phyloP scores from a whole-genome alignment of 2,797 vertebrate species.

The Acrossocheilus wenchowensis region DNA sequence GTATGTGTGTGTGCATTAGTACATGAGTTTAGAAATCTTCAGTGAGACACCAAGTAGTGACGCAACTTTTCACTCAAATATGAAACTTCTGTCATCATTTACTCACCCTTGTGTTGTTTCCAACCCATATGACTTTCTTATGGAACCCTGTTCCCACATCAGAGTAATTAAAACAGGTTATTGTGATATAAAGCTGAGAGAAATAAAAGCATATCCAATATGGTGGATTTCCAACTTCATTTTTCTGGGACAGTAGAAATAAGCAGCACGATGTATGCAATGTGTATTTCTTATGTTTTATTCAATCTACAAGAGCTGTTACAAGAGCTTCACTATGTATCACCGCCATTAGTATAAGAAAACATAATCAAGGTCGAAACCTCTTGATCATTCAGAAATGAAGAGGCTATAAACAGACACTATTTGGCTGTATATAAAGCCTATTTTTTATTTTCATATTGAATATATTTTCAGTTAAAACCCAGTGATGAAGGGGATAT shows the following conservation, averaged over 20 bases:
- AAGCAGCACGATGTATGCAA: background rate
- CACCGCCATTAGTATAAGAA: background rate
- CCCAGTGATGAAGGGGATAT: background rate
- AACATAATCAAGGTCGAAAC: background rate
- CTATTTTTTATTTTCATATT: background rate
- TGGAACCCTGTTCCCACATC: background rate
- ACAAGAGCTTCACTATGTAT: background rate
- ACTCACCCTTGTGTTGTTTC: background rate
- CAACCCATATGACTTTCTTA: background rate
- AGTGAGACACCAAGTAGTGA: background rate
- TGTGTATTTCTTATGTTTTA: conserved; percentile 24
- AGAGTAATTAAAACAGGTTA: background rate
- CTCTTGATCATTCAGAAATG: conserved; percentile 22
- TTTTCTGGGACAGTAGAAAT: background rate
- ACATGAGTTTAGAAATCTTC: conserved; percentile 2
- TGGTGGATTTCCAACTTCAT: background rate
- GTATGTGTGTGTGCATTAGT: conserved; percentile 21
- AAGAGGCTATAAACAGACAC: background rate
- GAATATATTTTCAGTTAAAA: background rate
- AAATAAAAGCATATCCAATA: background rate
- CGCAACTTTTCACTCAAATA: background rate
- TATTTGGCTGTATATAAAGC: background rate
- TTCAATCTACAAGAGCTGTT: conserved; percentile 3
- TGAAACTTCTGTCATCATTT: background rate
- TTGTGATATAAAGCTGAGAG: background rate